Evolutionary conservation across 1,140 invertebrate species (phyloP).

Genomic region (Neelides sp.): DNA sequence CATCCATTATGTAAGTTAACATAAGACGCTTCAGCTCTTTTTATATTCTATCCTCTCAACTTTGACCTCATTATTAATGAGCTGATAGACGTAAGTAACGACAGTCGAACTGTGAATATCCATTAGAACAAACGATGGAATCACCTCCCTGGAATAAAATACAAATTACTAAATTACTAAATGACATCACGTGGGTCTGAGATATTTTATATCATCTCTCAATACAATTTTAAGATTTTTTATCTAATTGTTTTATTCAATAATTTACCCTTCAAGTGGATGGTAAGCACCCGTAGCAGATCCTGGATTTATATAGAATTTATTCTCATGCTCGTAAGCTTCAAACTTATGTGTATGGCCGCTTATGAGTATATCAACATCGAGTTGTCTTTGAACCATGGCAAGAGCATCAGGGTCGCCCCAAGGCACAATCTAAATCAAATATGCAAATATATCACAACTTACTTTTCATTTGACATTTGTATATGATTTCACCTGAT

Average conservation of each 20-base stretch:
- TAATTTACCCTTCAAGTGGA: constrained; percentile 69
- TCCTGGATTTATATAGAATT: constrained; percentile 98
- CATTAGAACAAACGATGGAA: constrained; percentile 95
- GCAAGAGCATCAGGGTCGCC: constrained; percentile 86
- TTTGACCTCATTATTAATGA: constrained; percentile 95
- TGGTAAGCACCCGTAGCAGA: constrained; percentile 96
- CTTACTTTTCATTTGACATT: background rate
- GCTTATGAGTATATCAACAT: constrained; percentile 97
- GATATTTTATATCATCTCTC: background rate
- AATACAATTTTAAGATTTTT: constrained; percentile 3
- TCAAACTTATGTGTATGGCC: constrained; percentile 98
- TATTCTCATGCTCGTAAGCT: constrained; percentile 95
- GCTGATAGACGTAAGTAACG: constrained; percentile 95
- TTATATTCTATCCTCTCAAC: constrained; percentile 97
- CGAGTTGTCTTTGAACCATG: constrained; percentile 85
- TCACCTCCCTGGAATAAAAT: constrained; percentile 58
- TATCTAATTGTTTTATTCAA: background rate
- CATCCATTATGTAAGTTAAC: background rate
- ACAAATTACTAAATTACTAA: constrained; percentile 2
- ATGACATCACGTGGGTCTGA: background rate
- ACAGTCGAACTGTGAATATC: constrained; percentile 97
- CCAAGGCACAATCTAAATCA: constrained; percentile 62
- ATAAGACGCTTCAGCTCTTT: constrained; percentile 49
- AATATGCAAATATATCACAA: background rate
- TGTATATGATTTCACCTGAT: constrained; percentile 53